Evolutionary conservation across 2,888 invertebrate genomes (phyloP).

Genomic region (Anthrax anthrax): DNA sequence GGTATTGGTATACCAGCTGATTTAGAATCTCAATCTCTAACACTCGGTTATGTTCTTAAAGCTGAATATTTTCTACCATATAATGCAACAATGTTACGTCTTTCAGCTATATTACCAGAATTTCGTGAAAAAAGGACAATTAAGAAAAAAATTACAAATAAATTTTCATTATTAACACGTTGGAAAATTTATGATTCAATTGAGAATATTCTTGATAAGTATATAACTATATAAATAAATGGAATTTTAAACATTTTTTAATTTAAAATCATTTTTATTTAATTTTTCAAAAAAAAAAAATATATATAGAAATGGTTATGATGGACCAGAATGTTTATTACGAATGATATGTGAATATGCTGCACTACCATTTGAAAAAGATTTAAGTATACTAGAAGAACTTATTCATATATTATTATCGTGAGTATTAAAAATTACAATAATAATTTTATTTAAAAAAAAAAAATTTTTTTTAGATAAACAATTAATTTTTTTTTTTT

Average conservation of each 20-base stretch:
- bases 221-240: too few species aligned
- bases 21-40: conserved; percentile 10
- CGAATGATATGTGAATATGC: neutral
- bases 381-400: too few species aligned
- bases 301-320: neutral
- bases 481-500: too few species aligned
- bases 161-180: neutral
- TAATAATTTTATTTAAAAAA: too few species aligned
- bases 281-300: neutral
- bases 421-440: too few species aligned
- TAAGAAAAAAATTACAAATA: neutral
- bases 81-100: conserved; percentile 4
- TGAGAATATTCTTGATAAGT: neutral
- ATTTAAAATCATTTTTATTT: neutral
- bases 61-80: conserved; percentile 12
- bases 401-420: too few species aligned
- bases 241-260: neutral
- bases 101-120: conserved; percentile 1
- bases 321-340: neutral
- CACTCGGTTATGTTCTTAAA: conserved; percentile 13
- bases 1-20: conserved; percentile 13
- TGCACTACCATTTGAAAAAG: neutral
- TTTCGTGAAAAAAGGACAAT: neutral
- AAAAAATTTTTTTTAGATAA: too few species aligned
- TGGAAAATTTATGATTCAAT: neutral